Evolutionary conservation across 2,888 invertebrate species (phyloP), one percentile per base, ranked within the genome.

Genomic region (Microctonus aethiopoides): DNA sequence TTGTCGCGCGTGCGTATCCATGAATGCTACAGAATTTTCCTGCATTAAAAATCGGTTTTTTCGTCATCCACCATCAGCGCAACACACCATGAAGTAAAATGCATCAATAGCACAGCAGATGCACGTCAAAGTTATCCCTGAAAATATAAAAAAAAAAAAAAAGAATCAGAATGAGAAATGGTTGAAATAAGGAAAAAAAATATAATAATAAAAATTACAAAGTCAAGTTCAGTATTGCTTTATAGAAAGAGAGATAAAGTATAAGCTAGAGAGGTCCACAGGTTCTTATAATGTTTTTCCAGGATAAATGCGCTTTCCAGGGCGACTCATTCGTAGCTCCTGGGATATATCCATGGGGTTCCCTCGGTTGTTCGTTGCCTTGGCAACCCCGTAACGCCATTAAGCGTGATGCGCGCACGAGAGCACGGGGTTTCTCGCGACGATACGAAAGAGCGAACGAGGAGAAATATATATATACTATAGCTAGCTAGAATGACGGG

Each of bases 321-420:
- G 72, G 77, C 74, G 77, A 78, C 76, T 76, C 75, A 46, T 16
- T 78, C 79, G 74, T 73, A 73, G 72, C 75, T 75, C 77, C 73
- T 71, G 75, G 74, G 76, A 72, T 74, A n/a, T n/a, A 57, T 67
- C 62, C 39, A 70, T 62, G 70, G 66, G 66, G 66, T 60, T 67
- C 46, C 34, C 60, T 65, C 65, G 64, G 68, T 52, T 70, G 85
- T 16, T 4, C 46, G 46, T 86, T 74, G 75, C 79, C 82, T 83
- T 82, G 81, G 85, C 81, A 83, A 86, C 86, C 82, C 86, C 84
- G 84, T 85, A 82, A 84, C 84, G 83, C 84, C 84, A 85, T 85
- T 84, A 85, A 84, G 80, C 84, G 60, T 36, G 46, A 32, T 41
- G 36, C 16, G 39, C 41, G 46, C 46, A 46, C 62, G 62, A 41